Evolutionary conservation across 1,140 invertebrate species (phyloP).

Genomic region (Orchestia grillus): DNA sequence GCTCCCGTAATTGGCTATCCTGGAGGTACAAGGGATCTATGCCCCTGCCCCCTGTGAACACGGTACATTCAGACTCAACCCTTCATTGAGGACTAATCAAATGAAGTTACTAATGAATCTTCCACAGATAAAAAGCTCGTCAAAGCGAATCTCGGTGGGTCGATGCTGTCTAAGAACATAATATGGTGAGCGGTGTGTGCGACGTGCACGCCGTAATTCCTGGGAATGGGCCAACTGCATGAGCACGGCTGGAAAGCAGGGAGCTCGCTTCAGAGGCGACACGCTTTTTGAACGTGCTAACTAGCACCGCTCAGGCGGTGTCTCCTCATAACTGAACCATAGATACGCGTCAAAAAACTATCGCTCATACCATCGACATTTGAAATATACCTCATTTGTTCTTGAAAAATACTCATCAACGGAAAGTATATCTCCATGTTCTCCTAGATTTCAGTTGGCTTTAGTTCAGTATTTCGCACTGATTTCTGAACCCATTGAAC

Average conservation of each 20-base stretch:
- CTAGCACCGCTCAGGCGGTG: not conserved
- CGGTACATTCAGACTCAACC: too few species aligned
- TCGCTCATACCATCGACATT: not conserved
- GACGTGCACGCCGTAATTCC: not conserved
- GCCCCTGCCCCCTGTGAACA: too few species aligned
- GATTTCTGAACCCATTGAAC: too few species aligned
- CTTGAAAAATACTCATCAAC: not conserved
- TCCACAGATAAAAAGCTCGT: not conserved
- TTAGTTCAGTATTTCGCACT: too few species aligned
- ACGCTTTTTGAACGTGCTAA: not conserved
- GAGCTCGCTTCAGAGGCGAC: not conserved
- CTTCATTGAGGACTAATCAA: too few species aligned
- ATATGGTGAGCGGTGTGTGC: not conserved
- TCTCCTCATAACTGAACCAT: not conserved
- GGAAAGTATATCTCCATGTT: too few species aligned
- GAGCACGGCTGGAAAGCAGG: not conserved
- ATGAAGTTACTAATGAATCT: too few species aligned
- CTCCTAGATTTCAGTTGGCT: too few species aligned
- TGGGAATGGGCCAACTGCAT: not conserved
- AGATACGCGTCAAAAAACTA: not conserved
- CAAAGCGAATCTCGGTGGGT: not conserved
- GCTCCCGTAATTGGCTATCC: too few species aligned
- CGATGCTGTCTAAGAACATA: not conserved
- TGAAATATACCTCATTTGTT: not conserved
- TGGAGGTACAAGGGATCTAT: too few species aligned